A percentile compares a stretch with the other conserved stretches of the same genome.
Conservation (phyloP, 2,888 invertebrate genomes). For the Syrista parreyssii region DNA sequence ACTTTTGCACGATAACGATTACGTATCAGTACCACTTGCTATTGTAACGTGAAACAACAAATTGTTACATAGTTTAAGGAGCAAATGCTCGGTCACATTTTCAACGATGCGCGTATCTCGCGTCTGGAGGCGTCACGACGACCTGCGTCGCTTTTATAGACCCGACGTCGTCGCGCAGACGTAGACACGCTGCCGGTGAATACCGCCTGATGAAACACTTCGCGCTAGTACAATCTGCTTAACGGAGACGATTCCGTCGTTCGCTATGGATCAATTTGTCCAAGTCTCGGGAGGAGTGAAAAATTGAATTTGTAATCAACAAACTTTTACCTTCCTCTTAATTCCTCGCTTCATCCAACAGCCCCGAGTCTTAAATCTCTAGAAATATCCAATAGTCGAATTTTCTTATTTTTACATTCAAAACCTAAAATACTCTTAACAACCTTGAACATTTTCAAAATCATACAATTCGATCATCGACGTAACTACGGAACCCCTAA, state of each 20-base stretch:
- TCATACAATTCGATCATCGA: not conserved
- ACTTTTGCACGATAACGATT: not conserved
- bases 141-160: conserved; percentile 56
- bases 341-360: not conserved
- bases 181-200: conserved; percentile 25
- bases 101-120: conserved; percentile 53
- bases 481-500: not conserved
- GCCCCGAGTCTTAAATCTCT: not conserved
- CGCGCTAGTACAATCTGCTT: not conserved
- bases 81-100: conserved; percentile 43
- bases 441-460: not conserved
- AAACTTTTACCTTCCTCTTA: not conserved
- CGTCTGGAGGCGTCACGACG: conserved; percentile 60
- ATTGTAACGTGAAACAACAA: not conserved
- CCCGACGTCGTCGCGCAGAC: conserved; percentile 52
- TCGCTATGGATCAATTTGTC: not conserved
- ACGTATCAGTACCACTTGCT: not conserved
- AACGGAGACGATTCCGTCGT: not conserved
- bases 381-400: not conserved
- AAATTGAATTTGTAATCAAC: not conserved
- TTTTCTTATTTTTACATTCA: not conserved
- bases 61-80: not conserved
- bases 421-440: not conserved
- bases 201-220: not conserved
- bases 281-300: not conserved